phyloP scores from a whole-genome alignment of 2,888 invertebrate species.

The Lypha dubia region DNA sequence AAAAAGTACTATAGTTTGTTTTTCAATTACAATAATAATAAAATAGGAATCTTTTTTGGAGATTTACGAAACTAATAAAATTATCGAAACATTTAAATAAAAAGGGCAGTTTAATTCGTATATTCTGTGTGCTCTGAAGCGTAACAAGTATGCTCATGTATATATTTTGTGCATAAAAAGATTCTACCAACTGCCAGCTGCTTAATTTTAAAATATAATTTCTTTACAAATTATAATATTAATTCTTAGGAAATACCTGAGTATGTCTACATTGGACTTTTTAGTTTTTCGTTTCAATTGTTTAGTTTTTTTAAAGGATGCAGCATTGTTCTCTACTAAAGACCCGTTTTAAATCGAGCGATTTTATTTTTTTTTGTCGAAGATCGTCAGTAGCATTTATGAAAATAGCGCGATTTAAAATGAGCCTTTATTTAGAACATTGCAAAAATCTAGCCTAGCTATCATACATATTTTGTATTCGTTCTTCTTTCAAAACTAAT shows the following conservation, averaged over 20 bases:
- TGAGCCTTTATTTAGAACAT: neutral
- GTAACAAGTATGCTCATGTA: constrained; percentile 11
- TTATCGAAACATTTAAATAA: neutral
- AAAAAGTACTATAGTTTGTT: constrained; percentile 13
- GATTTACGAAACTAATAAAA: neutral
- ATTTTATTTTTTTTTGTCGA: neutral
- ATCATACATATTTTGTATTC: neutral
- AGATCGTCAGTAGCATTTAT: too few species aligned
- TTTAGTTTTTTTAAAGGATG: constrained; percentile 5
- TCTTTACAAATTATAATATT: constrained; percentile 16
- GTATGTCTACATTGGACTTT: constrained; percentile 48
- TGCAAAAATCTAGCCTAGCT: constrained; percentile 28
- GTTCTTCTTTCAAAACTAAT: neutral
- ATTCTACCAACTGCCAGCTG: constrained; percentile 34
- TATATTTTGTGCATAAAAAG: constrained; percentile 36
- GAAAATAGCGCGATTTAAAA: neutral
- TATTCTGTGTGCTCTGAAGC: neutral
- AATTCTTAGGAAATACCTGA: constrained; percentile 46
- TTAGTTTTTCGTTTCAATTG: constrained; percentile 5
- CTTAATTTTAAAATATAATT: constrained; percentile 1
- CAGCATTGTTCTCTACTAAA: neutral
- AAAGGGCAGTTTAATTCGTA: constrained; percentile 23
- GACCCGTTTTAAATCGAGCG: neutral
- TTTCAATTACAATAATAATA: constrained; percentile 12
- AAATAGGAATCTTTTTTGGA: constrained; percentile 43